Base-by-base conservation (phyloP, 2,888 invertebrate species). In the Papilio elwesi region DNA sequence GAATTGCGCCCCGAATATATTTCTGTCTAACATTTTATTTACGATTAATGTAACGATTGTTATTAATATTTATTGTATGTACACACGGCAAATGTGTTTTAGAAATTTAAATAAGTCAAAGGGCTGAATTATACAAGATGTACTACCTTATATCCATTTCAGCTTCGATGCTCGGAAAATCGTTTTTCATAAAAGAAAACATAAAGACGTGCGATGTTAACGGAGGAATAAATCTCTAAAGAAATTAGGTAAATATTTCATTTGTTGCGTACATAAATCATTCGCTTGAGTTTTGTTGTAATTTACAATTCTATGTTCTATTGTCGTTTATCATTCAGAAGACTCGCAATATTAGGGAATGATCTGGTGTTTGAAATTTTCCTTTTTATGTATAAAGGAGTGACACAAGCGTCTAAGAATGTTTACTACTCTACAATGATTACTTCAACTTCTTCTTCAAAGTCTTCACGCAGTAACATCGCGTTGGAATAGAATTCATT, bases 231-330 rank as follows among this genome's bases (percentile, higher is more conserved):
- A 62, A 62, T 62, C 59, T 59, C 38, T 15, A 62, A 43, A 62
- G 59, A 43, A 62, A 62, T 62, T n/a, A 62, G 59, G 38, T 62
- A 62, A 62, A 43, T 62, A 62, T 62, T 62, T 43, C 43, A 62
- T 43, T 62, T 62, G 15, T 43, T 62, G 43, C 43, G 43, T 62
- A 62, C 43, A 62, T 62, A 62, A 62, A 62, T 62, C 59, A 62
- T 62, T 62, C 43, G 59, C 59, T 15, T 43, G 59, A 62, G 43
- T 62, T 43, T 62, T 43, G 9, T 59, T 59, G 38, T 59, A 59
- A n/a, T 59, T 59, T 59, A 38, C 59, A 62, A 15, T 59, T 38
- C 38, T 38, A 43, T 15, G 59, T 62, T n/a, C 59, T 43, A 43
- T 43, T 62, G 43, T 62, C 59, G 15, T 62, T 62, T 13, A 62